These are phyloP conservation scores for Pseudomyrmex pallidus DNA, from an alignment of 1,140 invertebrate genomes.

Conservation along the genomic window DNA sequence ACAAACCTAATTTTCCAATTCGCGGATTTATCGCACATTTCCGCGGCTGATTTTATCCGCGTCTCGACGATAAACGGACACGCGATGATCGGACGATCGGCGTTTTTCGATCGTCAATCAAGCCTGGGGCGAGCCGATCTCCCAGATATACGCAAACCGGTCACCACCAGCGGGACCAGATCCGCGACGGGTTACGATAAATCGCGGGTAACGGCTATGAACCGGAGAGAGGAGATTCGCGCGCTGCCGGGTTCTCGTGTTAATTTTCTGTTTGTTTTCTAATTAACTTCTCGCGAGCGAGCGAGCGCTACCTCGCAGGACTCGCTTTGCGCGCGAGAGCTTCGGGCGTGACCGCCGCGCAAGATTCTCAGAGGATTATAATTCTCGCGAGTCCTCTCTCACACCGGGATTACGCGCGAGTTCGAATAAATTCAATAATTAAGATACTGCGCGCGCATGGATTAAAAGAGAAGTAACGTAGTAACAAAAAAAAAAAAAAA, in stretches of 20 bases:
- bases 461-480: conserved; percentile 55
- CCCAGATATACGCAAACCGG: conserved; percentile 73
- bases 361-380: conserved; percentile 70
- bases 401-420: conserved; percentile 43
- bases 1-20: not conserved
- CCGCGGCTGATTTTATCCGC: not conserved
- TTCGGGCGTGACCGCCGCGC: conserved; percentile 62
- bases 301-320: not conserved
- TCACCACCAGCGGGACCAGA: conserved; percentile 78
- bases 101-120: conserved; percentile 70
- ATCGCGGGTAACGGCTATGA: conserved; percentile 78
- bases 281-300: conserved; percentile 76
- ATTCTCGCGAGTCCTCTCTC: conserved; percentile 30
- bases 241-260: conserved; percentile 78
- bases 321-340: conserved; percentile 17
- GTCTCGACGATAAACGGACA: too few species aligned
- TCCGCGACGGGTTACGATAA: conserved; percentile 80
- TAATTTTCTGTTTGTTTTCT: conserved; percentile 83
- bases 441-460: conserved; percentile 55
- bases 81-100: conserved; percentile 12
- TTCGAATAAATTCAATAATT: conserved; percentile 71
- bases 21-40: not conserved
- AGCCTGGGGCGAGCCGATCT: conserved; percentile 28
- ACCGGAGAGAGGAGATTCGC: conserved; percentile 74
- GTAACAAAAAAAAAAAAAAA: not conserved